A percentile compares a stretch with the other conserved stretches of the same genome.
Evolutionary conservation across 2,797 vertebrate species (phyloP).

Genomic region (Hoplostethus mediterraneus): DNA sequence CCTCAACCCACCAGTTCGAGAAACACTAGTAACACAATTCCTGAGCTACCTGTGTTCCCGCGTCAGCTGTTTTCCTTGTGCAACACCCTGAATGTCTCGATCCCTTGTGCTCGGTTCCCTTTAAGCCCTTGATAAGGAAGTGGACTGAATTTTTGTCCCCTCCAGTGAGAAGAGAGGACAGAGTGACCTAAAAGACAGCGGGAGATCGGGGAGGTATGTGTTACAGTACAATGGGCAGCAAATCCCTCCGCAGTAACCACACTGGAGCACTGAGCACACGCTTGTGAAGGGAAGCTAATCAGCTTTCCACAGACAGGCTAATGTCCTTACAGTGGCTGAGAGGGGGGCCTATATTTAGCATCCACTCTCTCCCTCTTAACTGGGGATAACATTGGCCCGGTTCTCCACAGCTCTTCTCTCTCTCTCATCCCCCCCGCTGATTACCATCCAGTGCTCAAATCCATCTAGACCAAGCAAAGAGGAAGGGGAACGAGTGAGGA

Average conservation of each 20-base stretch:
- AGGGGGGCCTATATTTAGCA: constrained; percentile 80
- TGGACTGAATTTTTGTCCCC: constrained; percentile 55
- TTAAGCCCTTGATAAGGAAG: constrained; percentile 76
- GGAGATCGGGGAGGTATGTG: constrained; percentile 54
- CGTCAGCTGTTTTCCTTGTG: constrained; percentile 57
- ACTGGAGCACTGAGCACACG: constrained; percentile 68
- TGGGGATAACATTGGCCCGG: constrained; percentile 70
- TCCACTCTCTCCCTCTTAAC: constrained; percentile 79
- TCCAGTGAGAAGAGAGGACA: constrained; percentile 31
- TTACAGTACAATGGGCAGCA: constrained; percentile 72
- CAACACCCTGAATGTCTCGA: constrained; percentile 58
- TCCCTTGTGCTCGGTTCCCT: constrained; percentile 62
- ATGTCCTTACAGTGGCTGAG: constrained; percentile 82
- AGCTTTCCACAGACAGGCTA: constrained; percentile 84
- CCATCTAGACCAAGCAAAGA: constrained; percentile 19
- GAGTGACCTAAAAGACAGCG: constrained; percentile 53
- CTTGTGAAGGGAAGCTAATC: constrained; percentile 80
- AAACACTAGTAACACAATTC: constrained; percentile 30
- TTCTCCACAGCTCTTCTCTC: constrained; percentile 46
- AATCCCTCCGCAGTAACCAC: constrained; percentile 68
- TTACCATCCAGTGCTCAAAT: constrained; percentile 33
- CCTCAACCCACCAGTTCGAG: constrained; percentile 20
- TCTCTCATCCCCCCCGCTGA: not conserved
- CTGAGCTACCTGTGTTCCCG: constrained; percentile 29
- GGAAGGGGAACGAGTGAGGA: not conserved